These are phyloP conservation scores for Lytechinus pictus DNA, from an alignment of 35 echinoderm and acorn worm species.

Conservation along the genomic window DNA sequence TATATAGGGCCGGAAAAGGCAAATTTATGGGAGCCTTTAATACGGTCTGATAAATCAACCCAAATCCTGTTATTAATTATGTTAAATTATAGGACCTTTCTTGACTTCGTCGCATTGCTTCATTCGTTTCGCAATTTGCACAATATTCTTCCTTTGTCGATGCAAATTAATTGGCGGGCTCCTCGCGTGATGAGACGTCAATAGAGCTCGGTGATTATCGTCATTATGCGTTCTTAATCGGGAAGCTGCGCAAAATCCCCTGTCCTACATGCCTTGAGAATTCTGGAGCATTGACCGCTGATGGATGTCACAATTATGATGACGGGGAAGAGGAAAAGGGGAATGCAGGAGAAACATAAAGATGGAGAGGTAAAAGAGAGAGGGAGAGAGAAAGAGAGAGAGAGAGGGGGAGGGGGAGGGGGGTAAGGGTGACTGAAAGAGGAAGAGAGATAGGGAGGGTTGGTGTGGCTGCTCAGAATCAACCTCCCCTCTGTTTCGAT, in stretches of 20 bases:
- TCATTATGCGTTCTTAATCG: background rate
- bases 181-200: background rate
- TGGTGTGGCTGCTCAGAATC: no score
- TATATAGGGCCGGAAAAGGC: no score
- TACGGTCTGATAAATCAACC: background rate
- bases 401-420: no score
- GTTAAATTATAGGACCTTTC: background rate
- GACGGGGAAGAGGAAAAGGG: background rate
- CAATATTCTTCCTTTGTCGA: background rate
- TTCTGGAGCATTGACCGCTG: slow-evolving; percentile 8
- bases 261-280: background rate
- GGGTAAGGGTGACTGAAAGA: no score
- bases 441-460: no score
- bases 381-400: no score
- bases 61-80: background rate
- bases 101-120: background rate
- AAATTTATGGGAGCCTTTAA: no score
- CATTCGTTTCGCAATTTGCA: background rate
- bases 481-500: no score
- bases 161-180: background rate
- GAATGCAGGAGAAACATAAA: no score
- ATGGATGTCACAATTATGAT: background rate
- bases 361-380: no score
- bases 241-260: background rate
- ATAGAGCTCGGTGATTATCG: background rate